phyloP scores from a whole-genome alignment of 1,140 invertebrate species.

The Riptortus pedestris region DNA sequence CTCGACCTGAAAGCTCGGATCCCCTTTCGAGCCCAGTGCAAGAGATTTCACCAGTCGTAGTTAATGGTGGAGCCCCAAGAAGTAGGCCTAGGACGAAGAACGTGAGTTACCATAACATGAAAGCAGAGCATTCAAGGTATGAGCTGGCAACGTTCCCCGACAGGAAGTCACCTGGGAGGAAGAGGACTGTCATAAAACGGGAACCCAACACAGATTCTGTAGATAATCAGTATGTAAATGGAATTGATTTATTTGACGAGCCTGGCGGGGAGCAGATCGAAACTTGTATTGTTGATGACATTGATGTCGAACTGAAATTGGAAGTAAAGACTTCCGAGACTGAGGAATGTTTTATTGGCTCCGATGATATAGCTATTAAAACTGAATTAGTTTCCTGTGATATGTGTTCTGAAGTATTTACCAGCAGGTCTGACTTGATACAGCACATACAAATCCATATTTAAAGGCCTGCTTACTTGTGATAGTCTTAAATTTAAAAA shows the following conservation, averaged over 20 bases:
- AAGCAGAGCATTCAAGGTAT: conserved; percentile 39
- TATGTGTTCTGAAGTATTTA: conserved; percentile 66
- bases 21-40: not conserved
- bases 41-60: conserved; percentile 26
- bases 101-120: conserved; percentile 48
- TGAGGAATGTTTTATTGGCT: conserved; percentile 18
- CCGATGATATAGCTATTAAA: conserved; percentile 19
- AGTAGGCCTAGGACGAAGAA: conserved; percentile 51
- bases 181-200: conserved; percentile 15
- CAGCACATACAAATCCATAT: conserved; percentile 71
- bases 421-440: conserved; percentile 56
- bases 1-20: conserved; percentile 29
- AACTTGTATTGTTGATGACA: conserved; percentile 29
- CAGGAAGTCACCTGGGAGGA: not conserved
- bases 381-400: conserved; percentile 48
- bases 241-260: conserved; percentile 21
- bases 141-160: conserved; percentile 39
- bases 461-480: conserved; percentile 34
- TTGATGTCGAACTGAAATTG: conserved; percentile 29
- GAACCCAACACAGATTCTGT: conserved; percentile 15
- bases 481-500: not conserved
- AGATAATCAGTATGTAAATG: conserved; percentile 24
- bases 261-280: conserved; percentile 28
- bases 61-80: conserved; percentile 36
- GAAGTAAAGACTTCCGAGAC: conserved; percentile 15